Conservation (phyloP, 2,888 invertebrate genomes). For the Ichneumon xanthorius region DNA sequence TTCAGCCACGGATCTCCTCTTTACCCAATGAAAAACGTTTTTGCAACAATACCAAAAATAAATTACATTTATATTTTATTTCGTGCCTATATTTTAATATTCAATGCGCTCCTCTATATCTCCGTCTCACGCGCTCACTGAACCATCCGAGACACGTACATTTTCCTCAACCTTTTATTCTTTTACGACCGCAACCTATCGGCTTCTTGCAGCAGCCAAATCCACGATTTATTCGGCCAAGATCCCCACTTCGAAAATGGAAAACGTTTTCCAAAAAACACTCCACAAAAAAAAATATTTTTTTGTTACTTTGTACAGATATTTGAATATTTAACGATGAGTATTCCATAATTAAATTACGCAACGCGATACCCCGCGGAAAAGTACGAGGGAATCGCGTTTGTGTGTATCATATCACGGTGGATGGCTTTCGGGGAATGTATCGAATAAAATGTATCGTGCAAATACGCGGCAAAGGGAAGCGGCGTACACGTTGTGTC, state of each 20-base stretch:
- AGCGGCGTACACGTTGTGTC: background rate
- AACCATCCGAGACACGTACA: constrained; percentile 16
- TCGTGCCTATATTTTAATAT: background rate
- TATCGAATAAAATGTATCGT: constrained; percentile 61
- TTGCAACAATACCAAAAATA: no score
- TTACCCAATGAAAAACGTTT: background rate
- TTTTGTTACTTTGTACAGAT: background rate
- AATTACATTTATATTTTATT: no score
- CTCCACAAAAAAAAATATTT: background rate
- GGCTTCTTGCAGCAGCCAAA: background rate
- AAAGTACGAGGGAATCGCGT: constrained; percentile 33
- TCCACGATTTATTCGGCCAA: background rate
- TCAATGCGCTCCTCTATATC: background rate
- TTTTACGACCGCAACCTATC: constrained; percentile 1
- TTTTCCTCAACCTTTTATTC: background rate
- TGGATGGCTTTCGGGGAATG: constrained; percentile 30
- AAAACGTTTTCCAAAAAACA: background rate
- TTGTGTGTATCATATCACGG: constrained; percentile 33
- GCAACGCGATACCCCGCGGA: background rate
- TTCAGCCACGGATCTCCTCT: background rate
- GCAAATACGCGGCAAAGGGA: constrained; percentile 41
- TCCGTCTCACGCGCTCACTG: constrained; percentile 9
- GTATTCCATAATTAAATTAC: constrained; percentile 26
- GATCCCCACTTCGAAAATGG: background rate
- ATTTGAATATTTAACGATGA: background rate